Evolutionary conservation across 2,797 vertebrate species (phyloP).

Genomic region (Tiaroga cobitis): DNA sequence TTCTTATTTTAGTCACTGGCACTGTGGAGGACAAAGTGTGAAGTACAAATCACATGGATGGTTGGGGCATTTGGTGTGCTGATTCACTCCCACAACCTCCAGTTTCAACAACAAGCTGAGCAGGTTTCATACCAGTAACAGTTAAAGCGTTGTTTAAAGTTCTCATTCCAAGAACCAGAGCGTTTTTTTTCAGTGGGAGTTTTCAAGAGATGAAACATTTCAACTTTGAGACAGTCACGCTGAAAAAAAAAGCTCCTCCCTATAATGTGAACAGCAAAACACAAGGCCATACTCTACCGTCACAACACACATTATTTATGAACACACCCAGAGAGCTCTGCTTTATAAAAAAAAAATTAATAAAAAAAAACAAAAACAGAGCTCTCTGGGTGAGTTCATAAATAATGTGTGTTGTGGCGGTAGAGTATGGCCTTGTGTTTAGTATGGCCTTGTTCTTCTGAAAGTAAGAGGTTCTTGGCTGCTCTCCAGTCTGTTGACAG

Average conservation of each 20-base stretch:
- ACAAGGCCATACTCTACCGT: neutral
- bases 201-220: conserved; percentile 2
- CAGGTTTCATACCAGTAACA: conserved; percentile 5
- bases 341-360: no score
- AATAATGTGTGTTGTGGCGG: conserved; percentile 14
- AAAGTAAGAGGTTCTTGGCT: conserved; percentile 49
- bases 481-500: conserved; percentile 50
- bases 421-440: neutral
- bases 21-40: neutral
- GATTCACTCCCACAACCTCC: neutral
- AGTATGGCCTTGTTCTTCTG: no score
- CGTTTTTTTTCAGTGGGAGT: neutral
- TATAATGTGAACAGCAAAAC: no score
- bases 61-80: neutral
- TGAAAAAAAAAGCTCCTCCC: neutral
- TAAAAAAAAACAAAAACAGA: neutral
- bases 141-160: neutral
- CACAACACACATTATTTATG: conserved; percentile 34
- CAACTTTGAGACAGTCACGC: neutral
- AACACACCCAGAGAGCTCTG: neutral
- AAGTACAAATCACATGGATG: neutral
- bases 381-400: conserved; percentile 9
- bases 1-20: conserved; percentile 13
- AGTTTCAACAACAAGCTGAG: neutral
- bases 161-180: neutral